A percentile compares a stretch with the other conserved stretches of the same genome.
These are phyloP conservation scores for Drosophila cognata DNA, from an alignment of 2,888 invertebrate genomes.

Conservation along the genomic window DNA sequence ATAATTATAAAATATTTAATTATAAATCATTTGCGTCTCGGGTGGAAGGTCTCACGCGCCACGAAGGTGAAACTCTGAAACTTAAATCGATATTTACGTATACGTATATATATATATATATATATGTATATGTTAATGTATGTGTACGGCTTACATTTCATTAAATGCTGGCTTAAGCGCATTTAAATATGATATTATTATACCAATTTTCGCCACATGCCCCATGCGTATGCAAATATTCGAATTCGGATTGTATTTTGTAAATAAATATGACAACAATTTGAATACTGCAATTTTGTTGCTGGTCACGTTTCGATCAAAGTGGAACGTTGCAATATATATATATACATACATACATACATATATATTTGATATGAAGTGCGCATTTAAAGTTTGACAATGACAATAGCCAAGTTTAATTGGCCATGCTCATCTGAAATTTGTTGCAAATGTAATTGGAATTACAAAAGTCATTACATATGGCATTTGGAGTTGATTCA, in stretches of 20 bases:
- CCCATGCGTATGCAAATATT: slow-evolving; percentile 67
- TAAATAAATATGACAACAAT: slow-evolving; percentile 56
- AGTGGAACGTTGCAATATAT: slow-evolving; percentile 7
- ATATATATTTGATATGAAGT: slow-evolving; percentile 9
- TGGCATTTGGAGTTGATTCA: neutral
- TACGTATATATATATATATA: neutral
- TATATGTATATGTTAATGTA: neutral
- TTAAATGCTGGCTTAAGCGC: slow-evolving; percentile 70
- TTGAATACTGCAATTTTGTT: slow-evolving; percentile 30
- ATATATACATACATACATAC: neutral
- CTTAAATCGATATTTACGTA: slow-evolving; percentile 46
- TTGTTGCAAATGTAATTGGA: slow-evolving; percentile 13
- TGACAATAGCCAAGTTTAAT: slow-evolving; percentile 21
- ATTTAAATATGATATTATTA: slow-evolving; percentile 74
- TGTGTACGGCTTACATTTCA: slow-evolving; percentile 66
- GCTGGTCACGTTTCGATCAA: slow-evolving; percentile 43
- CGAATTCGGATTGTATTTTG: slow-evolving; percentile 64
- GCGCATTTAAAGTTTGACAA: slow-evolving; percentile 30
- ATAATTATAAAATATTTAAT: slow-evolving; percentile 79
- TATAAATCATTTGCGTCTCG: slow-evolving; percentile 71
- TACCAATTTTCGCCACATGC: slow-evolving; percentile 51
- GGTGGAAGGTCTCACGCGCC: slow-evolving; percentile 71
- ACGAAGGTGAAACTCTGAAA: slow-evolving; percentile 71
- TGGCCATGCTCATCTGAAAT: slow-evolving; percentile 26
- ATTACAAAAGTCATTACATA: neutral